phyloP scores from a whole-genome alignment of 1,140 invertebrate genomes.

The Pseudoatta argentina region DNA sequence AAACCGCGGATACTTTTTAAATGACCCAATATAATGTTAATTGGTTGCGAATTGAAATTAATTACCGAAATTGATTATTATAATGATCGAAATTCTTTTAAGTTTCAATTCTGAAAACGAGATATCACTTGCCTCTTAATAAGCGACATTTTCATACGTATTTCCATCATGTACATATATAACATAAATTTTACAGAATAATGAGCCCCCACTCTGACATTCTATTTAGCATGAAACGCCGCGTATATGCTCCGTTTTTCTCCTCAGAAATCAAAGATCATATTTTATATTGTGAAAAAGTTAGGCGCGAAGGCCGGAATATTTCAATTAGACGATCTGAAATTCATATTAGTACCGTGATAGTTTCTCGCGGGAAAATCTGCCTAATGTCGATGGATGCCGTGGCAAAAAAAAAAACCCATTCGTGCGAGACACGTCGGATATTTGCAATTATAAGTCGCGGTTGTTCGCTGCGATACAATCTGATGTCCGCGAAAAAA shows the following conservation, averaged over 20 bases:
- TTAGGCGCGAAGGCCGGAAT: background rate
- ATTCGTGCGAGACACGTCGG: background rate
- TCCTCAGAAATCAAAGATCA: background rate
- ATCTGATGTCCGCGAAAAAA: conserved; percentile 11
- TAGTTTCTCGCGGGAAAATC: background rate
- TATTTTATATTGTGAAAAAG: background rate
- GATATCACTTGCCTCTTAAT: background rate
- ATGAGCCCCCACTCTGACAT: background rate
- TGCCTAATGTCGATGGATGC: background rate
- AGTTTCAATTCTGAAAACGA: background rate
- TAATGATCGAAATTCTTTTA: background rate
- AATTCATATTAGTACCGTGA: background rate
- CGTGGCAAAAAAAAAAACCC: conserved; percentile 17
- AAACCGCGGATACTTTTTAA: too few species aligned
- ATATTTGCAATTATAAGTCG: conserved; percentile 31
- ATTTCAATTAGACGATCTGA: background rate
- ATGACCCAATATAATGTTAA: conserved; percentile 33
- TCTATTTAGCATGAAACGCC: background rate
- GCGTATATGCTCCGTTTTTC: background rate
- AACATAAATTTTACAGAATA: background rate
- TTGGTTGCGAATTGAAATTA: conserved; percentile 28
- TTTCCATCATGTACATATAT: background rate
- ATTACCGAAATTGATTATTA: background rate
- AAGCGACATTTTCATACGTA: background rate
- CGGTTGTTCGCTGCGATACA: background rate